Percentiles rank a stretch among this genome's conserved stretches.
phyloP scores from a whole-genome alignment of 1,140 invertebrate species.

The Sycophaga agraensis region DNA sequence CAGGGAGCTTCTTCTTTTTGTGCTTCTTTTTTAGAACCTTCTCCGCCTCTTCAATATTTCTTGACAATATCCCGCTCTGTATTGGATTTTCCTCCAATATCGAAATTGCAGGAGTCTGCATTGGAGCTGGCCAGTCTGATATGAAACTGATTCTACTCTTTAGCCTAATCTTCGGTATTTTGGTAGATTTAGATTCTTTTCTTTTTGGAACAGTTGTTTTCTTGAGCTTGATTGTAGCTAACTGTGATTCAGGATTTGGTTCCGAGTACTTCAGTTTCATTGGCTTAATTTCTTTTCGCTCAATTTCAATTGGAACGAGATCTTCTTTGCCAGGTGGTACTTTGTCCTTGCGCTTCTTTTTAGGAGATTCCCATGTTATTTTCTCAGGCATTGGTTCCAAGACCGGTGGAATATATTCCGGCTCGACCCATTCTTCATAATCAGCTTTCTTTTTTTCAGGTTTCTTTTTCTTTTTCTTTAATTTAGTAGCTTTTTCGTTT shows the following conservation, averaged over 20 bases:
- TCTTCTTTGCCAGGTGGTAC: conserved; percentile 34
- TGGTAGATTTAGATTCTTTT: conserved; percentile 53
- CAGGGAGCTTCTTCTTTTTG: conserved; percentile 53
- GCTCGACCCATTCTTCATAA: conserved; percentile 55
- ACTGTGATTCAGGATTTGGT: conserved; percentile 56
- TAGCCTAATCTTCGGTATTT: conserved; percentile 66
- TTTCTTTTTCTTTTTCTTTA: conserved; percentile 51
- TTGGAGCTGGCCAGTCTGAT: conserved; percentile 63
- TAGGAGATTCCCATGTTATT: conserved; percentile 49
- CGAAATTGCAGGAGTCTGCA: conserved; percentile 57
- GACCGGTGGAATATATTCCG: conserved; percentile 55
- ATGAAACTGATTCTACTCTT: conserved; percentile 65
- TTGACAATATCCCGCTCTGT: conserved; percentile 67
- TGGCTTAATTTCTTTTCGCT: conserved; percentile 54
- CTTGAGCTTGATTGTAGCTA: conserved; percentile 66
- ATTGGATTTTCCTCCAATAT: conserved; percentile 59
- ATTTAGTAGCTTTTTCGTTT: neutral
- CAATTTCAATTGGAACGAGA: conserved; percentile 48
- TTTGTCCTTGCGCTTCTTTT: conserved; percentile 52
- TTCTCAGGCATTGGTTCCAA: conserved; percentile 55
- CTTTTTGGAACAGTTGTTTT: conserved; percentile 59
- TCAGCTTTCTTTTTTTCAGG: conserved; percentile 48
- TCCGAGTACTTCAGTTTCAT: conserved; percentile 53
- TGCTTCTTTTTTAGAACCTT: conserved; percentile 64
- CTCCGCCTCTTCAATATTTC: conserved; percentile 70